These are phyloP conservation scores for Daphoenositta chrysoptera DNA, from an alignment of 2,113 vertebrate species.

Conservation along the genomic window DNA sequence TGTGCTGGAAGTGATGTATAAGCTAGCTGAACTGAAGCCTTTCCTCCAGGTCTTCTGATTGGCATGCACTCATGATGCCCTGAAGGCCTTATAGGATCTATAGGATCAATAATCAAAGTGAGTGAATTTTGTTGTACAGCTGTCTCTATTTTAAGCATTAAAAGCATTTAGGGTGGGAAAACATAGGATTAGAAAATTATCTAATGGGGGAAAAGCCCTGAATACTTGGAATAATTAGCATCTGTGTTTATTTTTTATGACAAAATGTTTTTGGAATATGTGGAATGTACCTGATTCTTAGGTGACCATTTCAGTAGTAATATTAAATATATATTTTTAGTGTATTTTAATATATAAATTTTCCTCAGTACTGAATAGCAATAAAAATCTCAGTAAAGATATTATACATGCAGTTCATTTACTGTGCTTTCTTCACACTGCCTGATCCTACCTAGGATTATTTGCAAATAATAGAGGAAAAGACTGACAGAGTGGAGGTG, in stretches of 20 bases:
- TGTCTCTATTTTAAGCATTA: not conserved
- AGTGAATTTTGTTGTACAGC: not conserved
- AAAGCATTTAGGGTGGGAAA: not conserved
- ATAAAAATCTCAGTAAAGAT: not conserved
- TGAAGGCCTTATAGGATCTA: not conserved
- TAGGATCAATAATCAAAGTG: not conserved
- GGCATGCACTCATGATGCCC: not conserved
- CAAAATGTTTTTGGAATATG: not conserved
- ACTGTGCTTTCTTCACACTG: not conserved
- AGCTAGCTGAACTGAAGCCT: not conserved
- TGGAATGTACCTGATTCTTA: not conserved
- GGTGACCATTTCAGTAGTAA: not conserved
- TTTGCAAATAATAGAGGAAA: not conserved
- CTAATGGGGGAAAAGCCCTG: not conserved
- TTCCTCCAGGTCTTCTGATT: not conserved
- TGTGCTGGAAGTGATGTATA: not conserved
- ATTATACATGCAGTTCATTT: not conserved
- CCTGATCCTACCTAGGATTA: not conserved
- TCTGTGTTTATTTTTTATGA: not conserved
- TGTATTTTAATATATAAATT: not conserved
- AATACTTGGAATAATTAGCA: not conserved
- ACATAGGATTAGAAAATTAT: not conserved
- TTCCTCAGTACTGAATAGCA: not conserved
- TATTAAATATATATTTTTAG: not conserved
- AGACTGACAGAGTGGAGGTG: not conserved